A percentile compares a stretch with the other conserved stretches of the same genome.
Conservation (phyloP, 2,113 vertebrate genomes). For the Phalacrocorax pelagicus region DNA sequence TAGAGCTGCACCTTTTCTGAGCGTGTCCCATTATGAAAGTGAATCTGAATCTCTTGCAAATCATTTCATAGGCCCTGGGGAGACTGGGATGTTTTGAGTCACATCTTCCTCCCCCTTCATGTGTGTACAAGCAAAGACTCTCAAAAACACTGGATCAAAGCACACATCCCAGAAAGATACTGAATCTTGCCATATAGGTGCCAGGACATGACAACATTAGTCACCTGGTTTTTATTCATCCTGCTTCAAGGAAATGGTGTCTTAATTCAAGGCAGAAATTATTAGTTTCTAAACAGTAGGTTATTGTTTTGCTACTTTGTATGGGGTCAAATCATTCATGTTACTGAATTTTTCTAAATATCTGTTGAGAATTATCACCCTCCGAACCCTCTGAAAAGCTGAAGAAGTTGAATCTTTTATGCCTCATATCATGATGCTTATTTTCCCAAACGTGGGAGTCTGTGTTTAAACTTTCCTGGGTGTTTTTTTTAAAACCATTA, state of each 20-base stretch:
- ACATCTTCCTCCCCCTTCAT: neutral
- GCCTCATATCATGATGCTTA: neutral
- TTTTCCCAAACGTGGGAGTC: neutral
- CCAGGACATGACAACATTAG: neutral
- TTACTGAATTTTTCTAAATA: neutral
- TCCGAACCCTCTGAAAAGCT: neutral
- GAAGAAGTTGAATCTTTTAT: neutral
- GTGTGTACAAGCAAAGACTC: neutral
- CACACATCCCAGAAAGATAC: neutral
- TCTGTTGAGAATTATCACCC: neutral
- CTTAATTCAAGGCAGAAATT: neutral
- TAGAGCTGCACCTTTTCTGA: neutral
- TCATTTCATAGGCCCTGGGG: neutral
- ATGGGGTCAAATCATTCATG: neutral
- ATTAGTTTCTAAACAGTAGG: neutral
- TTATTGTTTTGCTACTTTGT: neutral
- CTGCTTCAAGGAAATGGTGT: neutral
- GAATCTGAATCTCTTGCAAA: neutral
- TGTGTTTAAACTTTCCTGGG: neutral
- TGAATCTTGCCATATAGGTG: neutral
- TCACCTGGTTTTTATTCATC: neutral
- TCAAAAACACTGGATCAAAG: neutral
- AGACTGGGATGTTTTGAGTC: neutral
- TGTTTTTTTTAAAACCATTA: neutral
- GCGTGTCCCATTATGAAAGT: neutral